Percentiles rank a stretch among this genome's conserved stretches.
Evolutionary conservation across 2,888 invertebrate genomes (phyloP).

Genomic region (Galeruca laticollis): DNA sequence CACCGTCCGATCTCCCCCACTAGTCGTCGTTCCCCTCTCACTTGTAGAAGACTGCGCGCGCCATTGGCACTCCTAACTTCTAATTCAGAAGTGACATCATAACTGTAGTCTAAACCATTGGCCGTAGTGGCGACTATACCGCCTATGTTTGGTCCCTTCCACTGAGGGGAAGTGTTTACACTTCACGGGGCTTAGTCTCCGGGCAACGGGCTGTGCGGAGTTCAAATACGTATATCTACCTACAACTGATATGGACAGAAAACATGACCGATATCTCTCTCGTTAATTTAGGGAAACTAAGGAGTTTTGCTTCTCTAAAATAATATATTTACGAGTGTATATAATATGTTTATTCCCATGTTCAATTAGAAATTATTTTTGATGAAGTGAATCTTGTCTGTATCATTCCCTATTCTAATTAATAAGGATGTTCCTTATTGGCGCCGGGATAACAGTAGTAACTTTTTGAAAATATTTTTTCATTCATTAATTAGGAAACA

Average conservation of each 20-base stretch:
- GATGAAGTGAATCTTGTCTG: too few species aligned
- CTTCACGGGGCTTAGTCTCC: slow-evolving; percentile 66
- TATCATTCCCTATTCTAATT: too few species aligned
- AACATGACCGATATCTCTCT: slow-evolving; percentile 38
- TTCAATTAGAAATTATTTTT: too few species aligned
- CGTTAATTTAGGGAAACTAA: not conserved
- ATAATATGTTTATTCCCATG: too few species aligned
- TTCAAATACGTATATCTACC: slow-evolving; percentile 37
- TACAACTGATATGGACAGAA: slow-evolving; percentile 26
- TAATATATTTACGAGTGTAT: too few species aligned
- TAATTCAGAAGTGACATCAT: slow-evolving; percentile 62
- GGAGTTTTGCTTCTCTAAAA: not conserved
- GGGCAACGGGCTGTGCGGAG: slow-evolving; percentile 66
- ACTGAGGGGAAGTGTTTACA: slow-evolving; percentile 67
- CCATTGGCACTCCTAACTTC: slow-evolving; percentile 64
- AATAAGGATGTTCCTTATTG: too few species aligned
- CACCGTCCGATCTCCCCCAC: slow-evolving; percentile 54
- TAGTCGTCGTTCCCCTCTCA: slow-evolving; percentile 56
- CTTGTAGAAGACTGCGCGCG: slow-evolving; percentile 62
- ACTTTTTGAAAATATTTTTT: too few species aligned
- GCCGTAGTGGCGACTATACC: slow-evolving; percentile 55
- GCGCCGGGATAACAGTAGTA: too few species aligned
- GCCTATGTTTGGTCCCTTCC: slow-evolving; percentile 58
- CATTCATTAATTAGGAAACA: too few species aligned
- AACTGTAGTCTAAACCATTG: slow-evolving; percentile 55